A percentile compares a stretch with the other conserved stretches of the same genome.
Conservation (phyloP, 2,888 invertebrate genomes). For the Meta bourneti region DNA sequence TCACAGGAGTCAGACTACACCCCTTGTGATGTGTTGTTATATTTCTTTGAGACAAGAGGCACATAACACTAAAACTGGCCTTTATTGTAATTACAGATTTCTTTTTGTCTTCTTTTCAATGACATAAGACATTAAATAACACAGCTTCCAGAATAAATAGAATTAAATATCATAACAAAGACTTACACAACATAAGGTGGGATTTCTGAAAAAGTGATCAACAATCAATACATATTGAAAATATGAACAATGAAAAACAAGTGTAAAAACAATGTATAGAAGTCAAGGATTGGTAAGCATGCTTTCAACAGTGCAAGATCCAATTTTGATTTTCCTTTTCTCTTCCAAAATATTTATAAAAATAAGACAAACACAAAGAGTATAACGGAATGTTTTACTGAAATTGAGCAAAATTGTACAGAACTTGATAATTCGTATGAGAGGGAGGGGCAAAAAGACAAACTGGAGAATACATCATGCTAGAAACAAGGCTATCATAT, state of each 20-base stretch:
- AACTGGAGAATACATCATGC: no score
- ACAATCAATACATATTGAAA: slow-evolving; percentile 72
- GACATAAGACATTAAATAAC: slow-evolving; percentile 74
- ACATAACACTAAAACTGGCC: slow-evolving; percentile 77
- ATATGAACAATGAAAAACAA: slow-evolving; percentile 74
- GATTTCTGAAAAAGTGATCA: slow-evolving; percentile 72
- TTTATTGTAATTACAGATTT: slow-evolving; percentile 75
- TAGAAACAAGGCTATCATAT: no score
- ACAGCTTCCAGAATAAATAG: slow-evolving; percentile 77
- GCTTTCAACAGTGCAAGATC: not conserved
- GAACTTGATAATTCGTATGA: not conserved
- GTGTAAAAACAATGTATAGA: slow-evolving; percentile 44
- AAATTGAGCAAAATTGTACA: slow-evolving; percentile 10
- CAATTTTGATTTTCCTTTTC: not conserved
- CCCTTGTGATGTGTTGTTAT: no score
- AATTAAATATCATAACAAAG: slow-evolving; percentile 76
- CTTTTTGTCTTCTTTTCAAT: slow-evolving; percentile 52
- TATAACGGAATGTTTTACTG: slow-evolving; percentile 26
- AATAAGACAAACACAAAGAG: slow-evolving; percentile 10
- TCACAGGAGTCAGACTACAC: no score
- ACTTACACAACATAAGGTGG: slow-evolving; percentile 75
- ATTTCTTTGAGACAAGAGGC: not conserved
- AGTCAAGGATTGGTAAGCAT: slow-evolving; percentile 62
- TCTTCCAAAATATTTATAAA: not conserved
- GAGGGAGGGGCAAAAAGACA: no score